Base-by-base conservation (phyloP, 2,797 vertebrate species). In the Anguilla anguilla region DNA sequence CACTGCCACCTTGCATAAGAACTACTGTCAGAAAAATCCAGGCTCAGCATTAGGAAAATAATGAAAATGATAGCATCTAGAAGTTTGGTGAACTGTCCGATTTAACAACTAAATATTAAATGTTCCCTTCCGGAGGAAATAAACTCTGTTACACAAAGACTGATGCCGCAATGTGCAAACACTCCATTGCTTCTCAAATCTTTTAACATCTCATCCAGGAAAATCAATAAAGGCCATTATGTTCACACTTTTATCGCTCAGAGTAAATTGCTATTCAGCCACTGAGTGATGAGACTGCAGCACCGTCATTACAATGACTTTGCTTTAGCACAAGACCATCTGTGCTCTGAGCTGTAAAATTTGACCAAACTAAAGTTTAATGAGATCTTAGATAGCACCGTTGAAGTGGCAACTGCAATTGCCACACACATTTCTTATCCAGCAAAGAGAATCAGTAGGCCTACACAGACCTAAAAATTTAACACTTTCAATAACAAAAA, bases 211-310 rank as follows among this genome's bases (percentile, higher is more conserved):
- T 77, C 11, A 81, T 28, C 13, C 6, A 74, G 31, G 19, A 82
- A n/a, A 82, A 82, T 82, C 79, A 49, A 82, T 25, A 82, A 9
- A 82, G 72, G 22, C 79, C 79, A 82, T 51, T 82, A n/a, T 82
- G 79, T n/a, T 82, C 19, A 22, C 77, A 6, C 77, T 46, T 43
- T 46, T 81, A 46, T 43, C 3, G 43, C 6, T 13, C 31, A 39
- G 35, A 39, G 72, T 25, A n/a, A 82, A 49, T 51, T 82, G 43
- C 9, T 2, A 82, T 82, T 82, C 79, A 49, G 4, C 43, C 22
- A 51, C 43, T 25, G 43, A 82, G 22, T 82, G 79, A 82, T 49
- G 79, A 82, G 22, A 25, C 79, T 51, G 35, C 6, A 31, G 79
- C 25, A 28, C 5, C 7, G 15, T 39, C 10, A 61, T 59, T 55